Conservation (phyloP, 2,113 vertebrate genomes). For the Oostethus manadensis region DNA sequence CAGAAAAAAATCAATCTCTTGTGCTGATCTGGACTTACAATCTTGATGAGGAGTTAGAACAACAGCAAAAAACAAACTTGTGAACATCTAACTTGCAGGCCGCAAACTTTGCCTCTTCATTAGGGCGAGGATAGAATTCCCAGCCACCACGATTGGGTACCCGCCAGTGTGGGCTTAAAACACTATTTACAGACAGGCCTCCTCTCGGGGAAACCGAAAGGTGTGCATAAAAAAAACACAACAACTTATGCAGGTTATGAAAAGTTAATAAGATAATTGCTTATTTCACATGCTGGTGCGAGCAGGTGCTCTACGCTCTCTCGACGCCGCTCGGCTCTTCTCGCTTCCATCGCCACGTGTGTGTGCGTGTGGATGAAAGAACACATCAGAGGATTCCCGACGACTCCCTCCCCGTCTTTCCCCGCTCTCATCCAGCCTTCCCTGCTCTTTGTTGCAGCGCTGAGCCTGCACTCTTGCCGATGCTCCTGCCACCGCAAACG, state of each 20-base stretch:
- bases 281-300: conserved; percentile 47
- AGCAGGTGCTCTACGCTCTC: conserved; percentile 17
- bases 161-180: background rate
- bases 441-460: conserved; percentile 64
- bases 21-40: too few relatives aligned
- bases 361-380: conserved; percentile 44
- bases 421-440: conserved; percentile 46
- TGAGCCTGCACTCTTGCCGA: conserved; percentile 65
- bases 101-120: background rate
- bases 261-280: conserved; percentile 67
- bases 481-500: conserved; percentile 39
- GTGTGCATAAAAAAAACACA: conserved; percentile 16
- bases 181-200: conserved; percentile 37
- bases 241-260: conserved; percentile 64
- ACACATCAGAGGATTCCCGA: conserved; percentile 58
- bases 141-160: background rate
- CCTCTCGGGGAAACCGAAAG: conserved; percentile 27
- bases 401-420: conserved; percentile 21
- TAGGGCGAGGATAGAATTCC: background rate
- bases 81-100: background rate
- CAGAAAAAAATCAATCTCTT: too few relatives aligned
- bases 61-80: background rate
- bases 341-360: conserved; percentile 7
- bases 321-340: background rate
- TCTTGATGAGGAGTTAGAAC: too few relatives aligned